These are phyloP conservation scores for Actenoides hombroni DNA, from an alignment of 2,113 vertebrate genomes.

Conservation along the genomic window DNA sequence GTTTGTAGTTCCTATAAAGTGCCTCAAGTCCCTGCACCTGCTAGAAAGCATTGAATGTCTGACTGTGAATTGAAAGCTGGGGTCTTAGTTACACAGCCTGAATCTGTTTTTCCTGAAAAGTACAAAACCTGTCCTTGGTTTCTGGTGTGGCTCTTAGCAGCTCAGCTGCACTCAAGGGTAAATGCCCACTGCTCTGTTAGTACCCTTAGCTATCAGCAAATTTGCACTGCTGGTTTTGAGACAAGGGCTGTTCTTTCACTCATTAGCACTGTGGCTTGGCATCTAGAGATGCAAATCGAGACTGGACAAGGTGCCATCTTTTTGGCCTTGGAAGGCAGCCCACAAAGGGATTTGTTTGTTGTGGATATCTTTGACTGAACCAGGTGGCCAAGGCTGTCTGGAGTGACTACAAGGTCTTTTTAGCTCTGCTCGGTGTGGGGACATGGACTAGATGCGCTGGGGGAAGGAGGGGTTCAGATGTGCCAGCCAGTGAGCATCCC, in stretches of 20 bases:
- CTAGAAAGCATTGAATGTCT: background rate
- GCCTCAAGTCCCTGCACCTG: background rate
- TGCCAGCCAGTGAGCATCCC: background rate
- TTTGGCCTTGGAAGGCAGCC: background rate
- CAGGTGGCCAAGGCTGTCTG: background rate
- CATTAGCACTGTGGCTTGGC: background rate
- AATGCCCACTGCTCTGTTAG: background rate
- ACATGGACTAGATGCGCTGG: background rate
- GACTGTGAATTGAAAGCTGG: background rate
- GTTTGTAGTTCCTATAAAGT: background rate
- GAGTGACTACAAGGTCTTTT: background rate
- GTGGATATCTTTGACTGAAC: background rate
- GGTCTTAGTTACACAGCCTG: background rate
- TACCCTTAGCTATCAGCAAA: background rate
- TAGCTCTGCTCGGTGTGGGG: background rate
- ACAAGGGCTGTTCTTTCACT: background rate
- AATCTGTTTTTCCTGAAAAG: background rate
- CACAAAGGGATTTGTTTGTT: background rate
- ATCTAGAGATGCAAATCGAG: background rate
- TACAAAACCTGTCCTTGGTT: background rate
- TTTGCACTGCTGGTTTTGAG: background rate
- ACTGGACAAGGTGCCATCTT: background rate
- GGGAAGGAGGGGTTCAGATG: background rate
- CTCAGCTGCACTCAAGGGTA: background rate
- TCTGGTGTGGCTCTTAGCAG: background rate